Conservation (phyloP, 2,113 vertebrate species). For the Pterocles gutturalis region DNA sequence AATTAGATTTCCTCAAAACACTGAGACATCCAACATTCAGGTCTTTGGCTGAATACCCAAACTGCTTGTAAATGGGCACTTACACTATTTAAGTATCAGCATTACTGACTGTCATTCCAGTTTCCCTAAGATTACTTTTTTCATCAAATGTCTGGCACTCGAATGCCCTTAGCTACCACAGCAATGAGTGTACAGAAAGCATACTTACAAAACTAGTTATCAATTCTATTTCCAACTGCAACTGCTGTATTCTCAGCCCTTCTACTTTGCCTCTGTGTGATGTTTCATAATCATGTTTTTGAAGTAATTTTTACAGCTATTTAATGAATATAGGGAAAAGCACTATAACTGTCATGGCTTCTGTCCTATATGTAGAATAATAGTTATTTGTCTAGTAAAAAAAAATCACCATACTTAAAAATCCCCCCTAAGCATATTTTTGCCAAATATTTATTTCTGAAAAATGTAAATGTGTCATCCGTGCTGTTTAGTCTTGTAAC, state of each 20-base stretch:
- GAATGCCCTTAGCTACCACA: background rate
- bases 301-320: background rate
- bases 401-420: background rate
- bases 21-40: background rate
- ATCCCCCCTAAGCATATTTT: background rate
- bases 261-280: background rate
- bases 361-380: background rate
- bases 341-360: background rate
- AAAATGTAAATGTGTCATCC: slow-evolving; percentile 21
- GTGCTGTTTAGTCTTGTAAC: background rate
- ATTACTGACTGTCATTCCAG: background rate
- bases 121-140: background rate
- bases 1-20: background rate
- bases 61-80: background rate
- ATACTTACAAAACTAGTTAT: background rate
- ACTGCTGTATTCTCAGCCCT: background rate
- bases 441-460: slow-evolving; percentile 32
- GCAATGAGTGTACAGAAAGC: background rate
- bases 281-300: background rate
- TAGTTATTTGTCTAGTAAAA: background rate
- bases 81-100: background rate
- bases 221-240: background rate
- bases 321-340: background rate
- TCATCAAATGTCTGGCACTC: background rate
- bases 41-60: background rate